Evolutionary conservation across 1,140 invertebrate genomes (phyloP), one percentile per base, ranked within the genome.

Genomic region (Cherax quadricarinatus): DNA sequence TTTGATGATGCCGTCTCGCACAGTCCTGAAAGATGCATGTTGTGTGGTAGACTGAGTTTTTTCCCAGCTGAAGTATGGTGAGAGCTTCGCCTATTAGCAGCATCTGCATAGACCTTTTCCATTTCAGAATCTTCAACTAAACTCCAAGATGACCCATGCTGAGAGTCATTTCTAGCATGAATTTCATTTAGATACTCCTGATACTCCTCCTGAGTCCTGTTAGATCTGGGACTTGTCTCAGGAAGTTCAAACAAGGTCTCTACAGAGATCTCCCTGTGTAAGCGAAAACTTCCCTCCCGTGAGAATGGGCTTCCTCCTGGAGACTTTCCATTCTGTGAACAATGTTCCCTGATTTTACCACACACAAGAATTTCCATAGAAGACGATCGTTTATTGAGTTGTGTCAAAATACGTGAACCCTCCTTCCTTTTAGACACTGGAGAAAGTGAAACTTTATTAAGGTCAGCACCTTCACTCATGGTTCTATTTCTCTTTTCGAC

Each of bases 331-430:
- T 24, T 30, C 24, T 92, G 86, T 78, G 90, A 82, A 83, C 87
- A 89, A 51, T 93, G 93, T 79, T 93, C 93, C 62, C 93, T 89
- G 53, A 93, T 93, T 79, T 92, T 93, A 9, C 93, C 93, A 80
- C 87, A 93, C 0, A 93, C 91, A 41, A 93, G 86, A 87, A 93
- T 93, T 70, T 93, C 93, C 93, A 93, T 93, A 14, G 93, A 93
- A 18, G 93, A 92, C 18, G 93, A 93, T 21, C 93, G 88, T 49
- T 93, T 93, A 86, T 85, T 92, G 10, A 93, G 82, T 62, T 90
- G 91, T 30, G 86, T 86, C 41, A 86, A 60, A 21, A 89, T 79
- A 70, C 91, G 85, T 10, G 83, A 90, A 9, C 78, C 84, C 60
- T 91, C 89, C 75, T 79, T 75, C 16, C 86, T 85, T 75, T 66